Percentiles rank a stretch among this genome's conserved stretches.
These are phyloP conservation scores for Aporophyla nigra DNA, from an alignment of 2,888 invertebrate genomes.

Conservation along the genomic window DNA sequence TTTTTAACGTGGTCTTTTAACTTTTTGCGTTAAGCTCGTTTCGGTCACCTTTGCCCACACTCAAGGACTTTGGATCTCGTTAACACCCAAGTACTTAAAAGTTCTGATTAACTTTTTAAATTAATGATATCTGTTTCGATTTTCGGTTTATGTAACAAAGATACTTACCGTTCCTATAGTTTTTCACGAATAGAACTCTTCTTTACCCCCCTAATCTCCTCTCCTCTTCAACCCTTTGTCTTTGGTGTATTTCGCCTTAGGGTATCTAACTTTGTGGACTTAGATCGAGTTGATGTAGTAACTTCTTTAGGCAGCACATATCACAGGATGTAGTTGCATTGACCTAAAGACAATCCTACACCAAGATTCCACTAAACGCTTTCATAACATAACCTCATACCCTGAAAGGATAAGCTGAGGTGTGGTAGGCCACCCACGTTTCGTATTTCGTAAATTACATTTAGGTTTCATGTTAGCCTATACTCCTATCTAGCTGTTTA, in stretches of 20 bases:
- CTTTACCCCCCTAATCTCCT: neutral
- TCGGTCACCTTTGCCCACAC: conserved; percentile 42
- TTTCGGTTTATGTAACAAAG: neutral
- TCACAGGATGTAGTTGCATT: neutral
- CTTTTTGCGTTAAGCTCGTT: conserved; percentile 27
- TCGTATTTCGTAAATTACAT: neutral
- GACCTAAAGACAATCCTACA: neutral
- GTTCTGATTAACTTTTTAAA: conserved; percentile 28
- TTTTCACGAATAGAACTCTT: neutral
- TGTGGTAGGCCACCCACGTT: neutral
- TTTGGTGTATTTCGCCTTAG: neutral
- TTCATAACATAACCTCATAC: neutral
- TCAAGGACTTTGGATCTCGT: conserved; percentile 38
- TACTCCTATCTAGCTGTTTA: neutral
- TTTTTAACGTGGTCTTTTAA: conserved; percentile 28
- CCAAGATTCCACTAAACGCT: neutral
- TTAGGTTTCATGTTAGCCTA: neutral
- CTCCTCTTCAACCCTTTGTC: neutral
- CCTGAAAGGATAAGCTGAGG: neutral
- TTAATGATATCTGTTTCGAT: conserved; percentile 29
- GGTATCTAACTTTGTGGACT: neutral
- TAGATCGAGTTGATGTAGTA: neutral
- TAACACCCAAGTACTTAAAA: conserved; percentile 31
- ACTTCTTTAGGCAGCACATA: neutral
- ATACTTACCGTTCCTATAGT: neutral